These are phyloP conservation scores for Aulostomus chinensis DNA, from an alignment of 2,797 vertebrate genomes.

Conservation along the genomic window DNA sequence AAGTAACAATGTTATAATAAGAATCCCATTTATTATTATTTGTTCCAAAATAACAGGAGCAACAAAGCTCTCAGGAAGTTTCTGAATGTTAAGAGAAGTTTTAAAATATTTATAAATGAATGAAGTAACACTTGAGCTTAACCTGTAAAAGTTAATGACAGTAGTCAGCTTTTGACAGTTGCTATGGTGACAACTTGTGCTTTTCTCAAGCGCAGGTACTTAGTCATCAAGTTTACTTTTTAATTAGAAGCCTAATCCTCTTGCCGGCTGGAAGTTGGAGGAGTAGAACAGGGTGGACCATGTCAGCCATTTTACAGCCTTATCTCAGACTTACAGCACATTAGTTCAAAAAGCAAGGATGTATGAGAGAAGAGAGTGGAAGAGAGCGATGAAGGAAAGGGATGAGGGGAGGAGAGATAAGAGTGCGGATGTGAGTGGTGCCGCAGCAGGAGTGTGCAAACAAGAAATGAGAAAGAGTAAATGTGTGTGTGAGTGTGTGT, in stretches of 20 bases:
- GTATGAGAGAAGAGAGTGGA: slow-evolving; percentile 34
- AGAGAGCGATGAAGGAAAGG: slow-evolving; percentile 51
- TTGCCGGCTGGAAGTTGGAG: slow-evolving; percentile 65
- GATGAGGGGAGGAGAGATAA: slow-evolving; percentile 61
- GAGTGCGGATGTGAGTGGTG: slow-evolving; percentile 35
- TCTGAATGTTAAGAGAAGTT: neutral
- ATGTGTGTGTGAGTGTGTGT: too few species aligned
- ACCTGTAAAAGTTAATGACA: neutral
- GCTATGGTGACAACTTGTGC: slow-evolving; percentile 24
- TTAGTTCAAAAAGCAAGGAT: slow-evolving; percentile 64
- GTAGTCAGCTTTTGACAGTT: slow-evolving; percentile 4
- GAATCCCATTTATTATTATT: too few species aligned
- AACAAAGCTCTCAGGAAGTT: too few species aligned
- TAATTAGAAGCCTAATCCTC: slow-evolving; percentile 78
- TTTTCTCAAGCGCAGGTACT: slow-evolving; percentile 57
- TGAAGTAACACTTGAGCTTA: neutral
- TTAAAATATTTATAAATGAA: neutral
- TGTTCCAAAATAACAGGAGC: too few species aligned
- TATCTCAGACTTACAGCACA: slow-evolving; percentile 73
- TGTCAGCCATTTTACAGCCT: slow-evolving; percentile 75
- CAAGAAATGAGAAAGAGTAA: slow-evolving; percentile 47
- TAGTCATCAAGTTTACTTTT: slow-evolving; percentile 79
- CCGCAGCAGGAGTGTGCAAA: slow-evolving; percentile 40
- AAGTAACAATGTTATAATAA: too few species aligned
- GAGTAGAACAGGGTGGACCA: slow-evolving; percentile 64